phyloP scores from a whole-genome alignment of 2,888 invertebrate genomes.

The Spodoptera exigua region DNA sequence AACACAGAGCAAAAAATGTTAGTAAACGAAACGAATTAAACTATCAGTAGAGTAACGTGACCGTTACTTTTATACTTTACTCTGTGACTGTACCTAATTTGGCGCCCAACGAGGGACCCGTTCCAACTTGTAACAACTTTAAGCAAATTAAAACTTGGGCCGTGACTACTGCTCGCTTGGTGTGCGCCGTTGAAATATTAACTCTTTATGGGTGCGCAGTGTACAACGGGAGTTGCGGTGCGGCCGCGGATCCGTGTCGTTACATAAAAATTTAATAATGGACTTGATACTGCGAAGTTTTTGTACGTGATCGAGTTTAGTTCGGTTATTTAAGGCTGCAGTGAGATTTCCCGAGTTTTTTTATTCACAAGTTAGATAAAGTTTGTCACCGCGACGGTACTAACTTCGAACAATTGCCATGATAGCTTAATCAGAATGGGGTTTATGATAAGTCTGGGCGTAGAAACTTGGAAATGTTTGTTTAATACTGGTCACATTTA shows the following conservation, averaged over 20 bases:
- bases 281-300: conserved; percentile 72
- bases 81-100: conserved; percentile 83
- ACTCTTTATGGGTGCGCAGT: conserved; percentile 85
- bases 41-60: conserved; percentile 81
- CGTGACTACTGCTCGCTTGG: conserved; percentile 86
- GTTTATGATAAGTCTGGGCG: conserved; percentile 8
- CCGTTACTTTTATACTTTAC: conserved; percentile 67
- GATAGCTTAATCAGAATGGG: conserved; percentile 10
- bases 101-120: conserved; percentile 85
- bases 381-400: conserved; percentile 30
- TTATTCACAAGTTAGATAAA: conserved; percentile 45
- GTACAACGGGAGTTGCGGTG: conserved; percentile 76
- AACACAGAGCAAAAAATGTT: conserved; percentile 68
- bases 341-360: conserved; percentile 58
- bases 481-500: too few species aligned
- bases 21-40: conserved; percentile 81
- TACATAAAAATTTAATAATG: conserved; percentile 82
- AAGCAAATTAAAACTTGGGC: conserved; percentile 88
- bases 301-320: conserved; percentile 74
- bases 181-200: conserved; percentile 86
- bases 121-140: conserved; percentile 88
- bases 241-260: conserved; percentile 75
- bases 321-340: conserved; percentile 62
- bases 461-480: not conserved
- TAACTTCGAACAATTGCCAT: conserved; percentile 23